Conservation (phyloP, 2,113 vertebrate genomes). For the Pachycephala philippinensis region DNA sequence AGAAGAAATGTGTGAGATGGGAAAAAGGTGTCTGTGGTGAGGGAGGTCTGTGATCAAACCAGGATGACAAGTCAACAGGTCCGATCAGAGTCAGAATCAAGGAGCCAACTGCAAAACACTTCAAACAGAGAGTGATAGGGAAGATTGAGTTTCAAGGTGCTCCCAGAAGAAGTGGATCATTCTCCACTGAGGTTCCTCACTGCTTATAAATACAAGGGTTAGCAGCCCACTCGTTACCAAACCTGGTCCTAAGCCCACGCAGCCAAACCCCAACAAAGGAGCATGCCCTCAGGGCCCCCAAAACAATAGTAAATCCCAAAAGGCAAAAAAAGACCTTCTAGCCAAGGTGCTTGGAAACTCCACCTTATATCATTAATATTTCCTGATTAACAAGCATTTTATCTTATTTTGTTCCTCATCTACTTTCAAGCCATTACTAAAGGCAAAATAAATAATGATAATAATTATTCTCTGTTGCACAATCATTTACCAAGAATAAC, state of each 20-base stretch:
- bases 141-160: not conserved
- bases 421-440: not conserved
- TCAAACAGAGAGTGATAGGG: not conserved
- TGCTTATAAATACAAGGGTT: not conserved
- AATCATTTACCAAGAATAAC: not conserved
- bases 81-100: accelerated
- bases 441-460: not conserved
- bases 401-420: not conserved
- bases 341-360: not conserved
- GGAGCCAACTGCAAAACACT: not conserved
- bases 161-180: not conserved
- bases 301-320: not conserved
- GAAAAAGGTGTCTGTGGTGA: not conserved
- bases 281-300: not conserved
- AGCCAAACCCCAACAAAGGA: accelerated
- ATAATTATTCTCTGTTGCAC: not conserved
- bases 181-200: not conserved
- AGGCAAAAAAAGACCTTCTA: not conserved
- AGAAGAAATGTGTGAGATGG: not conserved
- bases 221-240: not conserved
- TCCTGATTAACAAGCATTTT: not conserved
- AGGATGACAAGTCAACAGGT: not conserved
- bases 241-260: accelerated
- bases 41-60: not conserved
- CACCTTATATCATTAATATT: not conserved